phyloP scores from a whole-genome alignment of 2,888 invertebrate genomes.

The Tridacna gigas region DNA sequence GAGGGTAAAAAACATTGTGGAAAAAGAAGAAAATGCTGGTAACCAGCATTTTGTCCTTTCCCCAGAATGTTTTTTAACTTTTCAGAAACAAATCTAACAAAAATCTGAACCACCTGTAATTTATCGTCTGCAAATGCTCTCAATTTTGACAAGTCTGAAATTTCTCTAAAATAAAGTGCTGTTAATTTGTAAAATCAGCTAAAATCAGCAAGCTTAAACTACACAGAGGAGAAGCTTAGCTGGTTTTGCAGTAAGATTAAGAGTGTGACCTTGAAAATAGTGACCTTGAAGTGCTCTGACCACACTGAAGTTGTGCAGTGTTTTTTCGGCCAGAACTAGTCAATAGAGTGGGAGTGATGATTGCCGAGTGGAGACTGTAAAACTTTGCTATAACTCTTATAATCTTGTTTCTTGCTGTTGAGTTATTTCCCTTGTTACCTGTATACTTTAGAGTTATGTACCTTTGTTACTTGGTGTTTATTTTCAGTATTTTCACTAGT shows the following conservation, averaged over 20 bases:
- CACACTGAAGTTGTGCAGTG: neutral
- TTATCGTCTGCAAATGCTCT: too few species aligned
- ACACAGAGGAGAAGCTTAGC: too few species aligned
- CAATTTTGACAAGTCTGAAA: too few species aligned
- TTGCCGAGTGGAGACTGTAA: constrained; percentile 22
- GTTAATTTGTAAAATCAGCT: too few species aligned
- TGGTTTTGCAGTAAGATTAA: neutral
- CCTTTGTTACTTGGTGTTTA: constrained; percentile 57
- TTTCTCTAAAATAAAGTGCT: too few species aligned
- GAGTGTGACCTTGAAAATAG: neutral
- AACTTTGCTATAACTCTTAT: constrained; percentile 29
- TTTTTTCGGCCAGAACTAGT: constrained; percentile 55
- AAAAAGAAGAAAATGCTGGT: too few species aligned
- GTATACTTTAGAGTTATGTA: constrained; percentile 50
- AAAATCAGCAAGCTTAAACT: too few species aligned
- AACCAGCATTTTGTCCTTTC: too few species aligned
- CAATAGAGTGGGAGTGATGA: constrained; percentile 44
- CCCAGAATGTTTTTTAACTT: too few species aligned
- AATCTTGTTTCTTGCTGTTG: constrained; percentile 62
- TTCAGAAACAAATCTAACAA: too few species aligned
- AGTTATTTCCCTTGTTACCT: constrained; percentile 61
- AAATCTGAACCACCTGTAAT: too few species aligned
- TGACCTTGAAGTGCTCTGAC: constrained; percentile 13
- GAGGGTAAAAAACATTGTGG: too few species aligned
- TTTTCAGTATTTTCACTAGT: constrained; percentile 64